Conservation (phyloP, 2,888 invertebrate species). For the Tetramorium bicarinatum region DNA sequence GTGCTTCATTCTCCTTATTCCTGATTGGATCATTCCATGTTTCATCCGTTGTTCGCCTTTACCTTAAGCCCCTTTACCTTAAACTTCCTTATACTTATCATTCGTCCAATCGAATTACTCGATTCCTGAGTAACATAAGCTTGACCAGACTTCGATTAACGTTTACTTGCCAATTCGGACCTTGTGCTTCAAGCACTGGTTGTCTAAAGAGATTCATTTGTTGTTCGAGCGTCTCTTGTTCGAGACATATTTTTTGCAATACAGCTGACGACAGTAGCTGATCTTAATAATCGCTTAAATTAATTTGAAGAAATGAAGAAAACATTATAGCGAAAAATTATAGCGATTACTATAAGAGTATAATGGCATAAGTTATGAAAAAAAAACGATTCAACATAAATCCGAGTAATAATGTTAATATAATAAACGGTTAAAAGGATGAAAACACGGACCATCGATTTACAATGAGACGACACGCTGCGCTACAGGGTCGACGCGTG, state of each 20-base stretch:
- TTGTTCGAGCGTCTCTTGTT: neutral
- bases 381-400: neutral
- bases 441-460: constrained; percentile 28
- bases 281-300: neutral
- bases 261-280: neutral
- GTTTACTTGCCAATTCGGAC: neutral
- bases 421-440: constrained; percentile 25
- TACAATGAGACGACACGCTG: constrained; percentile 34
- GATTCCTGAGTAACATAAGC: constrained; percentile 30
- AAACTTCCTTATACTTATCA: constrained; percentile 39
- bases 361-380: neutral
- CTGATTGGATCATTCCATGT: neutral
- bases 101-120: constrained; percentile 32
- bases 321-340: neutral
- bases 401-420: constrained; percentile 12
- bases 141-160: constrained; percentile 21
- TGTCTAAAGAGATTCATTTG: constrained; percentile 10
- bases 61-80: constrained; percentile 16
- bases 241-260: neutral
- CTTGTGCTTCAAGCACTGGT: neutral
- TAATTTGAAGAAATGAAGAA: neutral
- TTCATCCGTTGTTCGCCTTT: constrained; percentile 1
- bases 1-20: neutral
- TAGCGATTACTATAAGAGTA: neutral
- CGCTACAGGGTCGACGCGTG: constrained; percentile 15